These are phyloP conservation scores for Eubasilissa regina DNA, from an alignment of 1,140 invertebrate genomes.

Conservation along the genomic window DNA sequence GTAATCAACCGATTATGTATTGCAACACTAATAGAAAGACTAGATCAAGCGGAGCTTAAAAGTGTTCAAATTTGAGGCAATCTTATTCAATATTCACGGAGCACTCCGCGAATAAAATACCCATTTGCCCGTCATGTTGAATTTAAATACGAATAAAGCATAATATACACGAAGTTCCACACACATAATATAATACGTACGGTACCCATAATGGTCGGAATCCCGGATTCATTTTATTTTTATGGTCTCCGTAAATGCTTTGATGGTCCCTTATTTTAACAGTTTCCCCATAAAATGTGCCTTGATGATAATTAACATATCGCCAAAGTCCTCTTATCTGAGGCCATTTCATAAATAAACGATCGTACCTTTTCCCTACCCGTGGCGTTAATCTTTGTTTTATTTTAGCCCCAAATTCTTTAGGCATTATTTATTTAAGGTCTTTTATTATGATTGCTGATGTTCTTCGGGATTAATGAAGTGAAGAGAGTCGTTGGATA, in stretches of 20 bases:
- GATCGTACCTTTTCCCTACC: constrained; percentile 13
- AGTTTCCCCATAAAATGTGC: constrained; percentile 19
- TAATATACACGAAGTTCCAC: constrained; percentile 14
- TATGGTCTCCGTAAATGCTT: constrained; percentile 27
- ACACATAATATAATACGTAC: background rate
- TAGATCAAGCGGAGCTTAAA: too few species aligned
- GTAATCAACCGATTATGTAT: too few species aligned
- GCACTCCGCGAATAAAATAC: background rate
- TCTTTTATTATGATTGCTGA: constrained; percentile 23
- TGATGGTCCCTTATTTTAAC: constrained; percentile 35
- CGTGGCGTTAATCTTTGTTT: constrained; percentile 7
- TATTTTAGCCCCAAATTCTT: constrained; percentile 4
- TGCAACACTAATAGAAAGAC: too few species aligned
- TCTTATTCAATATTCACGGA: constrained; percentile 7
- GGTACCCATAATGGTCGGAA: constrained; percentile 16
- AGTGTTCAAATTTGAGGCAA: background rate
- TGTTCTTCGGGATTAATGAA: constrained; percentile 15
- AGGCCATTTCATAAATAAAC: constrained; percentile 31
- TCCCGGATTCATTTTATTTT: constrained; percentile 36
- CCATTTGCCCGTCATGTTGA: background rate
- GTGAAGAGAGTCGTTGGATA: background rate
- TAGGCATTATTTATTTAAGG: background rate
- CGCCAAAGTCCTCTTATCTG: constrained; percentile 28
- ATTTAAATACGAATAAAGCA: constrained; percentile 28
- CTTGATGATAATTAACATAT: constrained; percentile 36